phyloP scores from a whole-genome alignment of 2,888 invertebrate genomes.

The Amiota minor region DNA sequence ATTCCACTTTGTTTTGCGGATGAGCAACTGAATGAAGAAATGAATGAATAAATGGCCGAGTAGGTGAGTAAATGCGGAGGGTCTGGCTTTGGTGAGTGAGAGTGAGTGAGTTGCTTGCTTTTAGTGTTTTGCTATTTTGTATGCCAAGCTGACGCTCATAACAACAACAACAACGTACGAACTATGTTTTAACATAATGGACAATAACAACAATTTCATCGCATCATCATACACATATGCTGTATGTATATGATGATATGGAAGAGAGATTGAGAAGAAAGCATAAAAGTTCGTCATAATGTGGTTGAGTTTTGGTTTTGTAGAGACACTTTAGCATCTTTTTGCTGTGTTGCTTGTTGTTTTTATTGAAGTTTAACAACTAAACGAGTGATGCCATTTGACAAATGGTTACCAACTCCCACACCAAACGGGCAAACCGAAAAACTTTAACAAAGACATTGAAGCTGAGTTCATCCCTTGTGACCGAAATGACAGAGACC shows the following conservation, averaged over 20 bases:
- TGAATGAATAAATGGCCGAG: slow-evolving; percentile 5
- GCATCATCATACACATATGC: background rate
- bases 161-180: background rate
- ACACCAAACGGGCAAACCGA: too few relatives aligned
- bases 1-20: background rate
- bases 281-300: slow-evolving; percentile 41
- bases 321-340: slow-evolving; percentile 62
- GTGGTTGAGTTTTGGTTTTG: slow-evolving; percentile 53
- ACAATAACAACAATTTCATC: background rate
- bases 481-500: too few relatives aligned
- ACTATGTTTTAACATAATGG: slow-evolving; percentile 5
- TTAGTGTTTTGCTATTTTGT: slow-evolving; percentile 24
- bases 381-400: slow-evolving; percentile 55
- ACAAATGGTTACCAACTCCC: slow-evolving; percentile 55
- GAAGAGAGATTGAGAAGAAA: background rate
- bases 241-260: background rate
- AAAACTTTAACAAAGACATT: too few relatives aligned
- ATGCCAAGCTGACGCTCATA: slow-evolving; percentile 27
- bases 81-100: background rate
- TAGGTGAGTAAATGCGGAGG: slow-evolving; percentile 9
- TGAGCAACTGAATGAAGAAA: slow-evolving; percentile 5
- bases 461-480: too few relatives aligned
- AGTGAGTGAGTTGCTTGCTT: background rate
- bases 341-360: slow-evolving; percentile 32
- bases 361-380: slow-evolving; percentile 31